Evolutionary conservation across 1,140 invertebrate species (phyloP), one percentile per base, ranked within the genome.

Genomic region (Platyscapa corneri): DNA sequence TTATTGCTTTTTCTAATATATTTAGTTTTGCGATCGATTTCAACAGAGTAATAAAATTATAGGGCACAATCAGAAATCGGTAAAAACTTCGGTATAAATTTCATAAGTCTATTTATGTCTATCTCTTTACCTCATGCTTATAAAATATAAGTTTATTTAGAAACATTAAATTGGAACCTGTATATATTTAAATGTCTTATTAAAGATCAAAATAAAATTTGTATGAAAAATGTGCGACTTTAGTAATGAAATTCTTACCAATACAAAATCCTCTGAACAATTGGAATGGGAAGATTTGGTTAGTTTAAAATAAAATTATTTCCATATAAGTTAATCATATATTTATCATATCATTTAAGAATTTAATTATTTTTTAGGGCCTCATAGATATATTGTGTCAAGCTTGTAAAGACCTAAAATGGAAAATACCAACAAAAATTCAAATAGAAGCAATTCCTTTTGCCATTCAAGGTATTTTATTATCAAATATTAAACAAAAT

Each of bases 381-480:
- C 93, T 99, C n/a, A 95, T 97, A 64, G 98, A 99, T 89, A 96
- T 96, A 7, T 91, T 99, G 42, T 98, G 97, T 93, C 96, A 98
- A 94, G 97, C 98, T 0, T 99, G 98, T 94, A 95, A 96, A 89
- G 95, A 97, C 87, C 93, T 99, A 83, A 98, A 99, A 95, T 99
- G 99, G 99, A 97, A 96, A 89, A 92, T 94, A 49, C 99, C 99
- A 6, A 97, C 98, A 14, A 98, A 98, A 93, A 99, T 99, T 90
- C 99, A 99, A 92, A 95, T 94, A 70, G 98, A 99, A 94, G 95
- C 98, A 2, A 97, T 99, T 90, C 98, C 99, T 16, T 91, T 98
- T 27, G 97, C 98, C 7, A 91, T 99, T 49, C 93, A 97, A 94
- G 98, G 98, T 94, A 91, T 80, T 77, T 78, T 84, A 30, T 64